Conservation (phyloP, 2,888 invertebrate genomes). For the Acleris emargana region DNA sequence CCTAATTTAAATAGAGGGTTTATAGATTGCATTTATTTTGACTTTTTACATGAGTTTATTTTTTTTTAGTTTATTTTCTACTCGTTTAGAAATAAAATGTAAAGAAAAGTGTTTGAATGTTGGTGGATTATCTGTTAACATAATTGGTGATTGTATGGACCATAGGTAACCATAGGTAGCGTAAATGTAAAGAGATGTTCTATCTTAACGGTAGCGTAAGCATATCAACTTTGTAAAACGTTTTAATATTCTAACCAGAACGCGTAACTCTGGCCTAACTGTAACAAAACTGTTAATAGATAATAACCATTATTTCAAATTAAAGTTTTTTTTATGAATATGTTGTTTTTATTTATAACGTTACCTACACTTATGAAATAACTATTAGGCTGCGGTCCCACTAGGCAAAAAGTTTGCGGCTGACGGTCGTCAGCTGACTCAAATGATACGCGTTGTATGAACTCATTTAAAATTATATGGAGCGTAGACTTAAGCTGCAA, state of each 20-base stretch:
- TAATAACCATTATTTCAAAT: conserved; percentile 83
- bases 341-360: conserved; percentile 35
- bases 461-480: no score
- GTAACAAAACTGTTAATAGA: conserved; percentile 80
- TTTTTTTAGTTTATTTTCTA: conserved; percentile 77
- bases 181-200: conserved; percentile 41
- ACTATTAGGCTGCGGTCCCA: no score
- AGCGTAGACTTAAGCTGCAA: no score
- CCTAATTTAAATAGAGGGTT: conserved; percentile 70
- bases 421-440: no score
- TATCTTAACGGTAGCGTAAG: conserved; percentile 65
- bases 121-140: conserved; percentile 83
- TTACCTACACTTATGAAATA: no score
- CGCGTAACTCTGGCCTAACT: conserved; percentile 77
- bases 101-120: conserved; percentile 68
- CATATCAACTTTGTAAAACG: conserved; percentile 78
- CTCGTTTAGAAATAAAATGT: conserved; percentile 65
- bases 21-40: conserved; percentile 82
- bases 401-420: no score
- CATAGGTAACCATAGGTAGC: conserved; percentile 41
- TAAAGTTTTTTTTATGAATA: conserved; percentile 67
- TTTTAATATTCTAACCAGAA: conserved; percentile 71
- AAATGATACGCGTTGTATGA: no score
- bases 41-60: conserved; percentile 76
- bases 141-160: conserved; percentile 40